Percentiles rank a stretch among this genome's conserved stretches.
Conservation (phyloP, 1,140 invertebrate genomes). For the Apis dorsata region DNA sequence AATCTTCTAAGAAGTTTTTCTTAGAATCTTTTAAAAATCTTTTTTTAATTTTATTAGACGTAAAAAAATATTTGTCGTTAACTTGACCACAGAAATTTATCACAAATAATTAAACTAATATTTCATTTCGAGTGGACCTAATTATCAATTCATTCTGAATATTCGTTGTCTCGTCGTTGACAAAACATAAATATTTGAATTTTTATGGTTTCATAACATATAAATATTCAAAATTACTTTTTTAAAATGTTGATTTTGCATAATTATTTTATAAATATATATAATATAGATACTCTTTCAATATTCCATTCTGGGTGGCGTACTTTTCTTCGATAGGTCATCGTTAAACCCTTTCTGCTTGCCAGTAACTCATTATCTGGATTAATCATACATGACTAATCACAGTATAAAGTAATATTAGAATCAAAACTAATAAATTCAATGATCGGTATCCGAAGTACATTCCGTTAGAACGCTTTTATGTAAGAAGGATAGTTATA, state of each 20-base stretch:
- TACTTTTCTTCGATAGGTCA: slow-evolving; percentile 30
- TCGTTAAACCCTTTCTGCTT: no score
- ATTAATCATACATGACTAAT: not conserved
- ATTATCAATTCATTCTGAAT: not conserved
- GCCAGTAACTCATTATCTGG: not conserved
- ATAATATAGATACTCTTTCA: not conserved
- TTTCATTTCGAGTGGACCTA: not conserved
- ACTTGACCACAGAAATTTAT: not conserved
- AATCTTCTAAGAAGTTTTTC: not conserved
- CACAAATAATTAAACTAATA: not conserved
- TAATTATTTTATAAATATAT: slow-evolving; percentile 6
- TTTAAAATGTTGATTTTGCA: no score
- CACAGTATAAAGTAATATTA: not conserved
- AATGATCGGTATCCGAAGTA: not conserved
- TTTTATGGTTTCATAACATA: no score
- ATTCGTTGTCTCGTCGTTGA: not conserved
- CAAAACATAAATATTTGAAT: not conserved
- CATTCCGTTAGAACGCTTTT: not conserved
- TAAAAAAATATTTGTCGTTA: not conserved
- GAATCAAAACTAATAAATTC: not conserved
- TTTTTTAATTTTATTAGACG: no score
- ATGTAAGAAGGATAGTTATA: not conserved
- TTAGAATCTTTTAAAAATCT: not conserved
- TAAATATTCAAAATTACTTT: no score
- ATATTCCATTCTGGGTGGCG: not conserved